phyloP scores from a whole-genome alignment of 2,888 invertebrate genomes.

The Spodoptera littoralis region DNA sequence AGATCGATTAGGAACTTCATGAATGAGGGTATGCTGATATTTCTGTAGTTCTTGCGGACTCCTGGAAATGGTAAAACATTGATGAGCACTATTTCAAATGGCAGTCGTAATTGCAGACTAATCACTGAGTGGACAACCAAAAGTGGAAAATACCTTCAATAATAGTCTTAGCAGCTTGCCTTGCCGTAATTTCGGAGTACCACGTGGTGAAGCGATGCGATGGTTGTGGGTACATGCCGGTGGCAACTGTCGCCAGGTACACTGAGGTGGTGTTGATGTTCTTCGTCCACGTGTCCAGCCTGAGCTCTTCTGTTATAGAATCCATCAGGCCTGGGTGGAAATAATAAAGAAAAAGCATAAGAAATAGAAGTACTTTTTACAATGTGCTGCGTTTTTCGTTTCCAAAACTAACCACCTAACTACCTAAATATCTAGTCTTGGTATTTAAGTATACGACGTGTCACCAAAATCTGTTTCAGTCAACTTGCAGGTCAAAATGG shows the following conservation, averaged over 20 bases:
- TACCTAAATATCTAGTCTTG: too few species aligned
- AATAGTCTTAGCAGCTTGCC: conserved; percentile 80
- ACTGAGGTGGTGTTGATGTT: conserved; percentile 82
- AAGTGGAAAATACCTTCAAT: conserved; percentile 72
- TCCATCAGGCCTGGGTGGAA: conserved; percentile 80
- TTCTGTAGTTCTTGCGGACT: conserved; percentile 77
- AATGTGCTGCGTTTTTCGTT: too few species aligned
- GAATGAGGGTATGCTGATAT: conserved; percentile 79
- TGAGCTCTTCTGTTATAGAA: conserved; percentile 79
- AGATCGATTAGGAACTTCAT: conserved; percentile 78
- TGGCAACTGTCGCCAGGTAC: conserved; percentile 78
- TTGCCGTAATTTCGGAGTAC: conserved; percentile 76
- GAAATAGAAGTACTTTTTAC: not conserved
- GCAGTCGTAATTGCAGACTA: too few species aligned
- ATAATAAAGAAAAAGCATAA: not conserved
- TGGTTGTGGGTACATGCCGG: conserved; percentile 79
- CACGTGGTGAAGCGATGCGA: conserved; percentile 79
- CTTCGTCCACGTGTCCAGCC: conserved; percentile 81
- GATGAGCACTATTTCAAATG: too few species aligned
- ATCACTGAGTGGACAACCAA: too few species aligned
- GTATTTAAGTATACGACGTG: too few species aligned
- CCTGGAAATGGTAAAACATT: conserved; percentile 67
- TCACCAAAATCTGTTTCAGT: not conserved
- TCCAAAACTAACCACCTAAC: too few species aligned
- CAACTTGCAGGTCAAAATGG: too few species aligned